Evolutionary conservation across 2,888 invertebrate genomes (phyloP).

Genomic region (Drosophila cyrtoloma): DNA sequence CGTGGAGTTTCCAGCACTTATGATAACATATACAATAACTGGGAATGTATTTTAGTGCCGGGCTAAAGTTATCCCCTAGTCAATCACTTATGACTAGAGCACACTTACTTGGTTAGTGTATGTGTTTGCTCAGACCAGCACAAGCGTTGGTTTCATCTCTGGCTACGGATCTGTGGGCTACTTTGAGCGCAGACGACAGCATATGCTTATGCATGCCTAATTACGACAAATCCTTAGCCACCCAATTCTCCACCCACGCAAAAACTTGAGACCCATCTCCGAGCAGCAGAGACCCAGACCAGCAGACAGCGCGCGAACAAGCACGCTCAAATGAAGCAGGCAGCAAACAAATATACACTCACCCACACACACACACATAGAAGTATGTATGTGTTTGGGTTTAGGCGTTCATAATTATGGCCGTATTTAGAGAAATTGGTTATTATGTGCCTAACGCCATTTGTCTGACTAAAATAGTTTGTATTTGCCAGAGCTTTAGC

Average conservation of each 20-base stretch:
- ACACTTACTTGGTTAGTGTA: conserved; percentile 14
- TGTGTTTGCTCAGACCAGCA: conserved; percentile 52
- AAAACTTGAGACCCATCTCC: background rate
- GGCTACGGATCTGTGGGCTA: conserved; percentile 42
- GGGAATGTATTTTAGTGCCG: background rate
- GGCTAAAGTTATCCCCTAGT: background rate
- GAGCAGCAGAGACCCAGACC: background rate
- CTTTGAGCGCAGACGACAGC: conserved; percentile 77
- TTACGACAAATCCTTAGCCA: conserved; percentile 79
- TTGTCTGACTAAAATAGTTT: conserved; percentile 79
- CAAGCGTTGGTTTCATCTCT: conserved; percentile 6
- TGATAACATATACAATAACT: background rate
- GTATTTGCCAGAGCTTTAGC: conserved; percentile 34
- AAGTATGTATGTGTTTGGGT: conserved; percentile 4
- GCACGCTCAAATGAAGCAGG: conserved; percentile 70
- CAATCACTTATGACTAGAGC: background rate
- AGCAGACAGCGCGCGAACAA: conserved; percentile 57
- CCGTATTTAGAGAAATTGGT: conserved; percentile 81
- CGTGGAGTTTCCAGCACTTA: background rate
- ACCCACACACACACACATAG: conserved; percentile 14
- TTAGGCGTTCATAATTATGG: conserved; percentile 77
- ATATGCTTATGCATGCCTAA: conserved; percentile 81
- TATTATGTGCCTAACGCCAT: conserved; percentile 82
- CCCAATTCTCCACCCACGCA: conserved; percentile 9
- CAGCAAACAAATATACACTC: conserved; percentile 17